phyloP scores from a whole-genome alignment of 2,113 vertebrate genomes.

The Hippocampus abdominalis region DNA sequence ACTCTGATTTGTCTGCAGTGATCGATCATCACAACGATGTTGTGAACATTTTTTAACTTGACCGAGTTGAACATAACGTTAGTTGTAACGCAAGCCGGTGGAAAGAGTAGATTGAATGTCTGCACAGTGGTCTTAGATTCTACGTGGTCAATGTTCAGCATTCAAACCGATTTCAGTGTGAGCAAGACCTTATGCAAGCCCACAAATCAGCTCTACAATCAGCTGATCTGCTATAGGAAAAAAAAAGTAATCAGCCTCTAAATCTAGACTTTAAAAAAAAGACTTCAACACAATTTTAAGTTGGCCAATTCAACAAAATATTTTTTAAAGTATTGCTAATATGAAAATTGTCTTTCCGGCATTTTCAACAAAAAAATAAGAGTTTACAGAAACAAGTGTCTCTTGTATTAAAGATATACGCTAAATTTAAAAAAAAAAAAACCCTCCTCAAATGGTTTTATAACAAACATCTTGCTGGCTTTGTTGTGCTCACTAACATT shows the following conservation, averaged over 20 bases:
- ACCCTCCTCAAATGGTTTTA: too few relatives aligned
- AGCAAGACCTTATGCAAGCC: constrained; percentile 41
- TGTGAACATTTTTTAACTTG: too few relatives aligned
- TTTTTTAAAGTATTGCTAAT: too few relatives aligned
- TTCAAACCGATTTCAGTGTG: constrained; percentile 25
- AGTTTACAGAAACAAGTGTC: too few relatives aligned
- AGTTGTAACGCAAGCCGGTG: constrained; percentile 10
- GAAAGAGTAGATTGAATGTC: constrained; percentile 43
- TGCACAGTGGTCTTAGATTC: constrained; percentile 27
- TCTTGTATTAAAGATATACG: too few relatives aligned
- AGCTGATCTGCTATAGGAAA: constrained; percentile 45
- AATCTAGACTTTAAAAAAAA: background rate
- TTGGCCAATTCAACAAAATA: too few relatives aligned
- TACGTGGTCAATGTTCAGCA: constrained; percentile 47
- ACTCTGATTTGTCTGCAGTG: background rate
- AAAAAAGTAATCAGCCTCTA: constrained; percentile 8
- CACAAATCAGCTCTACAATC: constrained; percentile 50
- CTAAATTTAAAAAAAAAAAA: too few relatives aligned
- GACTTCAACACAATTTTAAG: too few relatives aligned
- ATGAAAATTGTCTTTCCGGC: too few relatives aligned
- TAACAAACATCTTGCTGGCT: too few relatives aligned
- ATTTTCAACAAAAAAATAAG: too few relatives aligned
- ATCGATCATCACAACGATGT: background rate
- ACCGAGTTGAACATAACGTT: background rate
- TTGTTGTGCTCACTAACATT: too few relatives aligned